Conservation (phyloP, 2,888 invertebrate genomes). For the Catocala nupta region DNA sequence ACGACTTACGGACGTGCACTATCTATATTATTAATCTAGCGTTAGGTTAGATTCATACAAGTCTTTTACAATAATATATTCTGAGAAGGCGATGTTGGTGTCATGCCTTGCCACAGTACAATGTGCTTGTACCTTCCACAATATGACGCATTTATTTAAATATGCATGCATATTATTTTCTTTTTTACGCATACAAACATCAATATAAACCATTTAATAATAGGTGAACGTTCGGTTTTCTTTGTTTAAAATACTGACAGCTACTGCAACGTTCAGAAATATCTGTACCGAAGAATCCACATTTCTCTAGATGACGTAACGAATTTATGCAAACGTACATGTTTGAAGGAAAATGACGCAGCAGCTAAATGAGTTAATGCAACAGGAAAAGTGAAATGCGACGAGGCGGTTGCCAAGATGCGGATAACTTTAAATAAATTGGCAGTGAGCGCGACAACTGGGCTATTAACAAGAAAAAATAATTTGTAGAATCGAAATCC, state of each 20-base stretch:
- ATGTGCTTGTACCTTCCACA: background rate
- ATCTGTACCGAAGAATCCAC: no score
- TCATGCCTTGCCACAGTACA: background rate
- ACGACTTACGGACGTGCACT: background rate
- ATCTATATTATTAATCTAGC: background rate
- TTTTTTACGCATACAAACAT: background rate
- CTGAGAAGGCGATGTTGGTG: background rate
- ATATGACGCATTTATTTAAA: background rate
- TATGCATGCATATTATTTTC: background rate
- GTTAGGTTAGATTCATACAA: no score
- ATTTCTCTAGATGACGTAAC: background rate
- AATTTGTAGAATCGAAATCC: conserved; percentile 11
- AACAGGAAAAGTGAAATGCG: conserved; percentile 8
- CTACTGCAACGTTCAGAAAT: no score
- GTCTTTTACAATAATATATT: conserved; percentile 1
- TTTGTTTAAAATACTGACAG: no score
- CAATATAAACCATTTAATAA: background rate
- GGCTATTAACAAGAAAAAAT: background rate
- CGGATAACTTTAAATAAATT: conserved; percentile 18
- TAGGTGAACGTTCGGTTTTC: no score
- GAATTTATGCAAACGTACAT: conserved; percentile 1
- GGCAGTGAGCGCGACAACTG: background rate
- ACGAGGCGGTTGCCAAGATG: background rate
- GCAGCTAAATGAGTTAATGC: conserved; percentile 1
- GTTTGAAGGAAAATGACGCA: conserved; percentile 4